Evolutionary conservation across 35 echinoderm and acorn worm genomes (phyloP), one percentile per base, ranked within the genome.

Genomic region (Nesometra sesokonis): DNA sequence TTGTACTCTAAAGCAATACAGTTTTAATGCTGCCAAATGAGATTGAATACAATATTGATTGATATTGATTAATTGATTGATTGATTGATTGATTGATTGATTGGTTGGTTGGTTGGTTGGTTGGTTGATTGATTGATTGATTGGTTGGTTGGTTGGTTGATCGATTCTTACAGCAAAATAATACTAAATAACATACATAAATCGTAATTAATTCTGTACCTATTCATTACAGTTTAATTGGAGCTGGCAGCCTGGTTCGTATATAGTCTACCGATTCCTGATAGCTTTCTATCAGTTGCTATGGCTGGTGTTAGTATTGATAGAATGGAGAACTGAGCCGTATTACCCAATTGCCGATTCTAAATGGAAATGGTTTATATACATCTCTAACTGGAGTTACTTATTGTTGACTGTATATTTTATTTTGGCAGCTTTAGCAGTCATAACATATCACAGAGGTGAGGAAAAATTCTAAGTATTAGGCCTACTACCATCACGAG

Each of bases 281-380:
- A 29, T 90, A 13, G 93, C 87, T 47, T 33, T 92, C 4, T 96
- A 96, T 35, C 84, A 85, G 19, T 17, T 87, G 32, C 76, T 85
- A 1, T 91, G 88, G 33, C 46, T 90, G 31, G 85, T 89, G 27
- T 35, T 91, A 0, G 57, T 88, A 1, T 31, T 92, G 0, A 84
- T 81, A 4, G 46, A 76, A 32, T 96, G 93, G 93, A 90, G 90
- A 35, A 84, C 43, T 15, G 79, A 80, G 13, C 90, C 93, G 3
- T 36, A 79, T 17, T 96, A 92, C 80, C 31, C 32, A 7, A 31
- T 76, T 29, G 82, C 52, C 27, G 90, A 92, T 52, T 47, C 17
- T 82, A 96, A 90, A 86, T 90, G 84, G 19, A 96, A 96, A 82
- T 96, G 90, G 90, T 46, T 96, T 2, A 92, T 96, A 77, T 96